A percentile compares a stretch with the other conserved stretches of the same genome.
Evolutionary conservation across 2,113 vertebrate species (phyloP).

Genomic region (Nesoenas mayeri): DNA sequence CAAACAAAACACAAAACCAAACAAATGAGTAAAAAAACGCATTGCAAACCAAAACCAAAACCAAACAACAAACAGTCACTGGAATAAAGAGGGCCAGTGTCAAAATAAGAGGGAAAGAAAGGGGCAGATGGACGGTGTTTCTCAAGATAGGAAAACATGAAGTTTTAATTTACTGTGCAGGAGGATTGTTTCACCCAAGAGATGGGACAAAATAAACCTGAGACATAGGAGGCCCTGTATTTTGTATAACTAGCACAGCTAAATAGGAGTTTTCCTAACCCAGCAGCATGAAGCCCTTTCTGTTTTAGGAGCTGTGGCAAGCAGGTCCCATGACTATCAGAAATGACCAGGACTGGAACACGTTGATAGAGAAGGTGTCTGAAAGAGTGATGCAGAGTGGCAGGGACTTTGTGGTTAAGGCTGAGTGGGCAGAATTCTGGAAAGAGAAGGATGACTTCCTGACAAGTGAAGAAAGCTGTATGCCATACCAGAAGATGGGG

Average conservation of each 20-base stretch:
- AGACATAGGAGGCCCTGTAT: neutral
- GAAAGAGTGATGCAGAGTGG: neutral
- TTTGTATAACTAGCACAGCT: neutral
- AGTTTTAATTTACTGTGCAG: neutral
- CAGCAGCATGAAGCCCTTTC: neutral
- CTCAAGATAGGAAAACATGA: neutral
- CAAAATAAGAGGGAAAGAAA: neutral
- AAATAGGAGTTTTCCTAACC: neutral
- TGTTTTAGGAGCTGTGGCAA: neutral
- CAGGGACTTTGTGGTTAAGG: too few species aligned
- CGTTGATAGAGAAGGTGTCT: rapidly evolving
- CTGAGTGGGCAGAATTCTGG: neutral
- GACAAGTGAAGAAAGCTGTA: neutral
- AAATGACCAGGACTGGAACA: neutral
- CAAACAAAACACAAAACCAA: too few species aligned
- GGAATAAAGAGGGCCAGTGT: neutral
- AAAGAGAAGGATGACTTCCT: neutral
- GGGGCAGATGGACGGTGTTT: neutral
- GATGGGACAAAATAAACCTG: neutral
- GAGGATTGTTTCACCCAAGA: neutral
- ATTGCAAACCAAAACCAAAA: neutral
- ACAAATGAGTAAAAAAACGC: too few species aligned
- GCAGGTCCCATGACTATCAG: neutral
- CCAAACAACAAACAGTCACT: neutral
- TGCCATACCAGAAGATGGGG: neutral